Conservation (phyloP, 2,888 invertebrate species). For the Callimorpha dominula region DNA sequence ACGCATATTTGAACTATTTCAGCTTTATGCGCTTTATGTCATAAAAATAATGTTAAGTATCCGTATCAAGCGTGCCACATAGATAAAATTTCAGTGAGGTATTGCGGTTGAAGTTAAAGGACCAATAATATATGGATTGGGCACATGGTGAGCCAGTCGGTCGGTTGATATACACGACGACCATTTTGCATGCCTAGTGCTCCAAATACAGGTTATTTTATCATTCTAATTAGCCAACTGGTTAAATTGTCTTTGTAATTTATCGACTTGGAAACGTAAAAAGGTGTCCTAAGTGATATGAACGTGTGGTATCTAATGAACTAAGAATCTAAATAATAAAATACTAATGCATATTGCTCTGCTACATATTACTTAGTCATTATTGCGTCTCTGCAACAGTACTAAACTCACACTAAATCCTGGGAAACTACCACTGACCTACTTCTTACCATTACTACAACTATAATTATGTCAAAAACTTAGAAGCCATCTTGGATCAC, state of each 20-base stretch:
- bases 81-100: constrained; percentile 47
- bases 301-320: neutral
- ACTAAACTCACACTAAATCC: neutral
- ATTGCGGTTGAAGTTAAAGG: constrained; percentile 33
- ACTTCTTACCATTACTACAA: too few species aligned
- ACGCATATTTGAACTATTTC: neutral
- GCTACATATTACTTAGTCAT: neutral
- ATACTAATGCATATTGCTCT: neutral
- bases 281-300: neutral
- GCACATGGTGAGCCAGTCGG: constrained; percentile 66
- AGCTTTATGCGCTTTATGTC: neutral
- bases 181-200: constrained; percentile 44
- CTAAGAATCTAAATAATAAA: neutral
- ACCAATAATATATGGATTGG: constrained; percentile 68
- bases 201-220: constrained; percentile 40
- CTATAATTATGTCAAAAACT: too few species aligned
- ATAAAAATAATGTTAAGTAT: neutral
- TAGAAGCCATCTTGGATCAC: too few species aligned
- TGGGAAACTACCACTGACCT: neutral
- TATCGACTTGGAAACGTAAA: neutral
- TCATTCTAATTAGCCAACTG: constrained; percentile 38
- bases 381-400: neutral
- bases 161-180: constrained; percentile 48
- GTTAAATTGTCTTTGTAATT: constrained; percentile 2
- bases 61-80: constrained; percentile 29